Evolutionary conservation across 2,888 invertebrate genomes (phyloP).

Genomic region (Macrosoma leucophasiata): DNA sequence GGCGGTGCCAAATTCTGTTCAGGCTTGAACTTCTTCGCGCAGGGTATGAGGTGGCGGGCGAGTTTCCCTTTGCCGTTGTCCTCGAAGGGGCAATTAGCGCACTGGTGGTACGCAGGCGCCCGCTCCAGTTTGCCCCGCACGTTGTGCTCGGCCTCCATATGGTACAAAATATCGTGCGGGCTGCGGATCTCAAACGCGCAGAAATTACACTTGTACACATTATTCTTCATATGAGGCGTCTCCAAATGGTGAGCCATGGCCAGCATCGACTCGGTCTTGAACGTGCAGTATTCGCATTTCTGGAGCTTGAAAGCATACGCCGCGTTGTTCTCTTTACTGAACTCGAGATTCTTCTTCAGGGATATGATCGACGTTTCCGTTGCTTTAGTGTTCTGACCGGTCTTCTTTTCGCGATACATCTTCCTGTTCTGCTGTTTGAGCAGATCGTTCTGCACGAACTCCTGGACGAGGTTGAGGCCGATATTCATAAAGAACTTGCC

Average conservation of each 20-base stretch:
- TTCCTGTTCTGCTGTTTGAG: constrained; percentile 91
- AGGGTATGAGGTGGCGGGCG: constrained; percentile 90
- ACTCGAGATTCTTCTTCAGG: constrained; percentile 88
- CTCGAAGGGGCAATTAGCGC: constrained; percentile 95
- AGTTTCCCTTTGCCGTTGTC: constrained; percentile 94
- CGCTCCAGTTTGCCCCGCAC: constrained; percentile 88
- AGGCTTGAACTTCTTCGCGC: constrained; percentile 92
- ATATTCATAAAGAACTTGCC: constrained; percentile 95
- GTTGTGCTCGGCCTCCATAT: constrained; percentile 94
- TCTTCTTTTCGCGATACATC: constrained; percentile 79
- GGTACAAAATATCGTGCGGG: constrained; percentile 91
- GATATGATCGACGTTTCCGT: constrained; percentile 88
- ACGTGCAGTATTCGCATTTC: constrained; percentile 92
- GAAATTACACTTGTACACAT: constrained; percentile 89
- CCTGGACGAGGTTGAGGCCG: constrained; percentile 92
- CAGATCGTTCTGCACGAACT: constrained; percentile 94
- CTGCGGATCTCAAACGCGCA: constrained; percentile 88
- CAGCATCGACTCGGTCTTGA: constrained; percentile 89
- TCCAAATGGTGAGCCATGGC: constrained; percentile 92
- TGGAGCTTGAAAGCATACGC: constrained; percentile 84
- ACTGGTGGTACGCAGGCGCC: constrained; percentile 92
- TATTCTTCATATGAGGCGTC: constrained; percentile 93
- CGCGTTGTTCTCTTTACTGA: constrained; percentile 89
- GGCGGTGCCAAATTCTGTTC: constrained; percentile 91
- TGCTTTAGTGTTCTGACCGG: constrained; percentile 78